Evolutionary conservation across 2,113 vertebrate species (phyloP).

Genomic region (Manacus vitellinus): DNA sequence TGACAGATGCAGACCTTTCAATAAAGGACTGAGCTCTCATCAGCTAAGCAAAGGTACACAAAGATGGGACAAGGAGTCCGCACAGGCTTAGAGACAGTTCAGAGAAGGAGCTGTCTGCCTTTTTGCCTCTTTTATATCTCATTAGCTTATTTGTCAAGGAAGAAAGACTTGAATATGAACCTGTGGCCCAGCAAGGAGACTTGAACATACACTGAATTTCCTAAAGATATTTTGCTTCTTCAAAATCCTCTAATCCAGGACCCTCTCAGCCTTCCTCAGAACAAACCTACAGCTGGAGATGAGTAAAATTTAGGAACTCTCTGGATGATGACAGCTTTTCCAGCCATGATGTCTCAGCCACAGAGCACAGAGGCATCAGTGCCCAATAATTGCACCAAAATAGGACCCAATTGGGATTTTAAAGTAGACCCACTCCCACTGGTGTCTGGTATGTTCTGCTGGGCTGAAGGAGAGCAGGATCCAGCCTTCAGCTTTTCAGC

Average conservation of each 20-base stretch:
- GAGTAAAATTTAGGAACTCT: not conserved
- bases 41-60: not conserved
- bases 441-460: not conserved
- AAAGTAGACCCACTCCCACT: not conserved
- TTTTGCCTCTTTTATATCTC: not conserved
- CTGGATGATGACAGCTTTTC: not conserved
- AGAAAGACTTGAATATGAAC: not conserved
- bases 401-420: accelerated
- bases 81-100: not conserved
- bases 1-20: not conserved
- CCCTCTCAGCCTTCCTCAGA: not conserved
- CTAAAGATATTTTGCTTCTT: not conserved
- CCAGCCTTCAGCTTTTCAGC: not conserved
- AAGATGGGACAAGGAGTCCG: not conserved
- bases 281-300: not conserved
- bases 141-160: not conserved
- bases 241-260: not conserved
- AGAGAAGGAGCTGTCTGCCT: not conserved
- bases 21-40: accelerated
- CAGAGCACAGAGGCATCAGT: not conserved
- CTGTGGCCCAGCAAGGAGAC: not conserved
- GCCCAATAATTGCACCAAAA: not conserved
- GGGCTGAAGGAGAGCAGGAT: not conserved
- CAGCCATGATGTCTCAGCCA: not conserved
- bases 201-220: not conserved